A percentile compares a stretch with the other conserved stretches of the same genome.
Conservation (phyloP, 2,797 vertebrate genomes). For the Sylvia borin region DNA sequence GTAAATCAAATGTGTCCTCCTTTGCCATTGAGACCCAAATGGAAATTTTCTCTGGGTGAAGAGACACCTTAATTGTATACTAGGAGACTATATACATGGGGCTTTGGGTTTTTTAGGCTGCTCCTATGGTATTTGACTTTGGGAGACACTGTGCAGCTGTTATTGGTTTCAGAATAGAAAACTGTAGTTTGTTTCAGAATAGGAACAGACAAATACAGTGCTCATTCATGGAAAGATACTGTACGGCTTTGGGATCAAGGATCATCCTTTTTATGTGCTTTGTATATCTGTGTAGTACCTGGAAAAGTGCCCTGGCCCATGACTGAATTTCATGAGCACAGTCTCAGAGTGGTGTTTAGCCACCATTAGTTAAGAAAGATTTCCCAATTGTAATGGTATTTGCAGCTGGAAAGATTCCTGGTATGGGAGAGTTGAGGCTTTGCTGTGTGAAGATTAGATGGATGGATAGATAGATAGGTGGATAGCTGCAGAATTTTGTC, state of each 20-base stretch:
- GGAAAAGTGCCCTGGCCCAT: neutral
- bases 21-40: neutral
- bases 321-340: neutral
- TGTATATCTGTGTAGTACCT: neutral
- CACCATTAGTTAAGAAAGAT: neutral
- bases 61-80: neutral
- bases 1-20: neutral
- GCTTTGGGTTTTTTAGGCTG: neutral
- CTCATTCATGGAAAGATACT: neutral
- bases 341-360: neutral
- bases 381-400: neutral
- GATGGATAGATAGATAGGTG: neutral
- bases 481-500: neutral
- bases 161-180: neutral
- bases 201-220: neutral
- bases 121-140: neutral
- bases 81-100: rapidly evolving
- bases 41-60: neutral
- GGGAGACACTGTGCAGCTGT: neutral
- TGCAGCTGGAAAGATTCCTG: neutral
- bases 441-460: neutral
- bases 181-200: neutral
- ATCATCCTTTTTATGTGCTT: neutral
- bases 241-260: neutral
- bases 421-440: neutral